phyloP scores from a whole-genome alignment of 2,888 invertebrate species.

The Syrista parreyssii region DNA sequence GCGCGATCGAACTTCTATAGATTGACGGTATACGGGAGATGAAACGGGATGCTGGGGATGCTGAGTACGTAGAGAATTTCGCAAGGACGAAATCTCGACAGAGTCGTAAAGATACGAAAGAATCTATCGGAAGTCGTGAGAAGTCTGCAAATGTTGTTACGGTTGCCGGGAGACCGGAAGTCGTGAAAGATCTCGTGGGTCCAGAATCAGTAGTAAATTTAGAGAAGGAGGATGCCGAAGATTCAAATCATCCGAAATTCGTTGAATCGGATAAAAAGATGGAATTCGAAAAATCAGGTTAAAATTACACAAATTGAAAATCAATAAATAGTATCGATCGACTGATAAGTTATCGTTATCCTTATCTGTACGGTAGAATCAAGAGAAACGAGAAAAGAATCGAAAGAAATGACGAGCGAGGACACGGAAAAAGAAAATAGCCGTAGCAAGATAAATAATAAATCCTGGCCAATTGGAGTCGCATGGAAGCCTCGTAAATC shows the following conservation, averaged over 20 bases:
- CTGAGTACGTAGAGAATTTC: too few relatives aligned
- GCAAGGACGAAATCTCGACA: too few relatives aligned
- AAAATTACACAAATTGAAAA: background rate
- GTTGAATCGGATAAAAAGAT: background rate
- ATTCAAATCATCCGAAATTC: background rate
- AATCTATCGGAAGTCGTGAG: too few relatives aligned
- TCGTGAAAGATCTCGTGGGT: too few relatives aligned
- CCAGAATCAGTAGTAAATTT: too few relatives aligned
- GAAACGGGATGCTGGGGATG: background rate
- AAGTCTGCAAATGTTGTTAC: too few relatives aligned
- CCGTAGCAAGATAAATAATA: slow-evolving; percentile 24
- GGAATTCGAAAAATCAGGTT: background rate
- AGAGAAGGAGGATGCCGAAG: background rate
- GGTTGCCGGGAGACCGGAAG: too few relatives aligned
- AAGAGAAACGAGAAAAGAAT: slow-evolving; percentile 11
- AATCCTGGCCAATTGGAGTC: slow-evolving; percentile 44
- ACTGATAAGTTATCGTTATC: background rate
- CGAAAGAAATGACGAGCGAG: background rate
- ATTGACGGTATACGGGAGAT: background rate
- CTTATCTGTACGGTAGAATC: background rate
- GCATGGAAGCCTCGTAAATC: slow-evolving; percentile 34
- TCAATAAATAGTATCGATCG: background rate
- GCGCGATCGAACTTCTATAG: background rate
- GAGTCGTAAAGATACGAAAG: too few relatives aligned
- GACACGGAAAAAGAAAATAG: slow-evolving; percentile 11